A percentile compares a stretch with the other conserved stretches of the same genome.
phyloP scores from a whole-genome alignment of 2,888 invertebrate species.

The Lordiphosa fenestrarum region DNA sequence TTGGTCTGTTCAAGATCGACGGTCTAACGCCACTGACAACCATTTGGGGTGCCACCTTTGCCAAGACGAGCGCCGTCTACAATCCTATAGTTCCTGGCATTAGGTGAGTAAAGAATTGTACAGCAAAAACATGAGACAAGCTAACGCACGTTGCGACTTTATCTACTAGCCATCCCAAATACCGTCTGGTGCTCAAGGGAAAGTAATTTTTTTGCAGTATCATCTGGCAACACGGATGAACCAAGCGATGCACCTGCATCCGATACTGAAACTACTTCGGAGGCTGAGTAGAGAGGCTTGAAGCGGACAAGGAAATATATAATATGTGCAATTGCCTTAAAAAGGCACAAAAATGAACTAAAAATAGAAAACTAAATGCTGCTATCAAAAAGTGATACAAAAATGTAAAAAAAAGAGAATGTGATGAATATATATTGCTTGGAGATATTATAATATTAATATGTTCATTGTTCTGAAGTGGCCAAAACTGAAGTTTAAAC shows the following conservation, averaged over 20 bases:
- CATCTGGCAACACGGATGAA: conserved; percentile 79
- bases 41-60: conserved; percentile 94
- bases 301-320: neutral
- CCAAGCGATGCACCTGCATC: conserved; percentile 76
- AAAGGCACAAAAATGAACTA: conserved; percentile 34
- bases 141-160: neutral
- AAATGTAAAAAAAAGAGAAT: conserved; percentile 31
- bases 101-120: conserved; percentile 82
- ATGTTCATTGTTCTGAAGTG: too few relatives aligned
- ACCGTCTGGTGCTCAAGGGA: conserved; percentile 83
- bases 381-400: conserved; percentile 37
- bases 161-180: conserved; percentile 83
- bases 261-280: conserved; percentile 76
- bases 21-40: conserved; percentile 89
- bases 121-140: neutral
- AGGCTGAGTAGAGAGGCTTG: conserved; percentile 77
- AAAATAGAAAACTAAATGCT: conserved; percentile 14
- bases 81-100: conserved; percentile 95
- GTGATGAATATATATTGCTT: too few relatives aligned
- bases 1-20: conserved; percentile 88
- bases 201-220: too few relatives aligned
- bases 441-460: too few relatives aligned
- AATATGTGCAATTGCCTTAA: conserved; percentile 43
- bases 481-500: too few relatives aligned
- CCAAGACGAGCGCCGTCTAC: conserved; percentile 94